These are phyloP conservation scores for Epizoanthus illoricatus DNA, from an alignment of 92 coral and sea anemone species.

Conservation along the genomic window DNA sequence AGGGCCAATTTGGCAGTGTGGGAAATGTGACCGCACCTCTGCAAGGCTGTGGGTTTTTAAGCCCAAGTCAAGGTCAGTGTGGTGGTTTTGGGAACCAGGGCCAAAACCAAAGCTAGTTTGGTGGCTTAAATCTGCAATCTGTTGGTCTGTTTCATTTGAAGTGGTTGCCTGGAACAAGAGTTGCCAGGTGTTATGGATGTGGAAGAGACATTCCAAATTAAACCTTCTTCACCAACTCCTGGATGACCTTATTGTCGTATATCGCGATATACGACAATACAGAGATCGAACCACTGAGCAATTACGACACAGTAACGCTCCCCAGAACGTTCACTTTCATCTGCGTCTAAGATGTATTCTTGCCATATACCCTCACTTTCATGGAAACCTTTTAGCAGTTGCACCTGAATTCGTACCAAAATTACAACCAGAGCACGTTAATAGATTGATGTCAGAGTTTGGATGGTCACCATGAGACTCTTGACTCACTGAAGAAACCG, in stretches of 20 bases:
- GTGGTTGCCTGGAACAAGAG: not conserved
- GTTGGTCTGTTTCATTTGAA: not conserved
- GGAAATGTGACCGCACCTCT: not conserved
- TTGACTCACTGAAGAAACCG: too few relatives aligned
- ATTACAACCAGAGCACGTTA: slow-evolving; percentile 26
- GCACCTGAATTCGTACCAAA: slow-evolving; percentile 40
- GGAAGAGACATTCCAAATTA: too few relatives aligned
- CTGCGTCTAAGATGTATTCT: slow-evolving; percentile 43
- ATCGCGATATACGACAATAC: slow-evolving; percentile 38
- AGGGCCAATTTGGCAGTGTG: not conserved
- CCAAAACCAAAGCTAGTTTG: not conserved
- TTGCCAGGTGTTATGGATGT: not conserved
- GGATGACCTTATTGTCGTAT: slow-evolving; percentile 34
- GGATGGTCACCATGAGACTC: slow-evolving; percentile 35
- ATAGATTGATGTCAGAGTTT: slow-evolving; percentile 35
- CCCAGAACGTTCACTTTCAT: slow-evolving; percentile 48
- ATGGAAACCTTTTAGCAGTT: slow-evolving; percentile 31
- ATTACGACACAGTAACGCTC: not conserved
- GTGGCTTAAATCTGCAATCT: not conserved
- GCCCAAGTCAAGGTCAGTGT: not conserved
- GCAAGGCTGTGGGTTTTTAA: not conserved
- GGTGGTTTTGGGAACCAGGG: not conserved
- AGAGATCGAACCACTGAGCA: slow-evolving; percentile 32
- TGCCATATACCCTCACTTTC: slow-evolving; percentile 43
- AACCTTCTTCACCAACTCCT: not conserved